These are phyloP conservation scores for Protobothrops mucrosquamatus DNA, from an alignment of 2,113 vertebrate genomes.

Conservation along the genomic window DNA sequence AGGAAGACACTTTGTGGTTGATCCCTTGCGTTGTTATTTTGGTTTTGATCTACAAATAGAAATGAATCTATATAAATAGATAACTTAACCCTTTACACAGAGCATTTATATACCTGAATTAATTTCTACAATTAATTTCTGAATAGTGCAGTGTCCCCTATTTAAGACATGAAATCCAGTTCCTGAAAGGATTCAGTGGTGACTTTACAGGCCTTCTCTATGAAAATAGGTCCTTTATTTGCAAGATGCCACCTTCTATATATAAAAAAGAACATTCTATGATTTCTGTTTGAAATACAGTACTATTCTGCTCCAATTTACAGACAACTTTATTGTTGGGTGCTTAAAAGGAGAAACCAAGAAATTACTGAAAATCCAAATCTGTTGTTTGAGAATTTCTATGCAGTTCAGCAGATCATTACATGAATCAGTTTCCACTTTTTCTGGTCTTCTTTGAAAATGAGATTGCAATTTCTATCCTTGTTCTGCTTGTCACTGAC, in stretches of 20 bases:
- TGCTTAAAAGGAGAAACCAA: conserved; percentile 21
- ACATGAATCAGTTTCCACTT: neutral
- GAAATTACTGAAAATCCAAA: conserved; percentile 40
- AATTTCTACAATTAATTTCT: neutral
- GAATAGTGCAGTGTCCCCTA: neutral
- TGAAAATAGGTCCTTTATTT: neutral
- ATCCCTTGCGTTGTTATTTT: neutral
- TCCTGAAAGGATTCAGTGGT: neutral
- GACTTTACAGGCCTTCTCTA: neutral
- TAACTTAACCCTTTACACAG: neutral
- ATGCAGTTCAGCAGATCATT: neutral
- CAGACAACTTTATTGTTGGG: conserved; percentile 46
- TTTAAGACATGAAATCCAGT: neutral
- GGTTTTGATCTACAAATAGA: neutral
- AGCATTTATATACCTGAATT: neutral
- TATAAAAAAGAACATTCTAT: neutral
- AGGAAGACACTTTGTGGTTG: neutral
- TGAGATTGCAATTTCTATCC: conserved; percentile 25
- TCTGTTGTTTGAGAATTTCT: neutral
- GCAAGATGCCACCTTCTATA: neutral
- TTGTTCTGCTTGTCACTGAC: neutral
- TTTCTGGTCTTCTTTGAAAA: neutral
- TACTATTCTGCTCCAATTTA: conserved; percentile 21
- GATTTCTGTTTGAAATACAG: neutral
- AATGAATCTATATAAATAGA: neutral